Base-by-base conservation (phyloP, 2,113 vertebrate species). In the Conger conger region DNA sequence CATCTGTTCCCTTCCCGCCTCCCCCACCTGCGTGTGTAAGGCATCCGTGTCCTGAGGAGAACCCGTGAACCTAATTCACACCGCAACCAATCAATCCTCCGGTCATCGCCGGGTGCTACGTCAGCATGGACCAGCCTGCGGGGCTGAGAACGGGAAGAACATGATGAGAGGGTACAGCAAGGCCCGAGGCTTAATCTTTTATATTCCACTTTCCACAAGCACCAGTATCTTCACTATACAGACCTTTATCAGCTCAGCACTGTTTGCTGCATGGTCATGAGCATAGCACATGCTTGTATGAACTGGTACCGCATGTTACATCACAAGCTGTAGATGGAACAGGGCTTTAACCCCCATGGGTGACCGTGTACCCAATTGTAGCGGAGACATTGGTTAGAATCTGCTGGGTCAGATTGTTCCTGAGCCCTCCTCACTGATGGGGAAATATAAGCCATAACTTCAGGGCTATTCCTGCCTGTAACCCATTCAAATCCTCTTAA, bases 1-100 rank as follows among this genome's bases (percentile, higher is more conserved):
- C 63, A 83, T 83, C 63, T 83, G 82, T 53, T 77, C 30, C 73
- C 27, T 45, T 9, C 57, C 27, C 9, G 82, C 27, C 38, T 11
- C 27, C 16, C 68, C 37, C 13, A 17, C 30, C 53, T 45, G 36
- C 3, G 76, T 78, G 76, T 23, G 33, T 18, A 37, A 23, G 1
- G 18, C 30, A 3, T 78, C 18, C 38, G 20, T 82, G 50, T 82
- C 35, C 30, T 20, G 53, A 50, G 80, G 33, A 73, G 68, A 33
- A 9, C 68, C n/a, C 1, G 50, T 57, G 80, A 17, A 36, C 45
- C 6, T 16, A 17, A 77, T 77, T 37, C 76, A 77, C 60, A 6
- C 9, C 40, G 4, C 4, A 6, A n/a, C 33, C 27, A 15, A 30
- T 30, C 27, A 73, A 11, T 33, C n/a, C n/a, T 33, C 27, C 2